phyloP scores from a whole-genome alignment of 2,888 invertebrate species.

The Neoscelio sp. region DNA sequence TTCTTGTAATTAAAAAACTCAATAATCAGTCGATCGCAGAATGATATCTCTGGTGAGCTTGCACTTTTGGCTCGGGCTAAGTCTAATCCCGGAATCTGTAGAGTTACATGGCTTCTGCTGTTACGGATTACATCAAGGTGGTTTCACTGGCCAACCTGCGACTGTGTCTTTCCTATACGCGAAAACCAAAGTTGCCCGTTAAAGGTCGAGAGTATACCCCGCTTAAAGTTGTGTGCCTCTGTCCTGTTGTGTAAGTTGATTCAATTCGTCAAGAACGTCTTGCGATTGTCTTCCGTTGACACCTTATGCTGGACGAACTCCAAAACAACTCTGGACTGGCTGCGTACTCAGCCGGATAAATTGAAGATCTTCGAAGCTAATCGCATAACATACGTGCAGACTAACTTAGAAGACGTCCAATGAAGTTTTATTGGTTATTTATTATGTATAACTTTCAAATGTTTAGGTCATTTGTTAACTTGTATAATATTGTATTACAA shows the following conservation, averaged over 20 bases:
- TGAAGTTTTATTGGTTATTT: no score
- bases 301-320: constrained; percentile 36
- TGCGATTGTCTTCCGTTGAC: background rate
- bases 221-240: constrained; percentile 20
- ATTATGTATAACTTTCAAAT: no score
- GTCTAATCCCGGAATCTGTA: no score
- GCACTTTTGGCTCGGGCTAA: no score
- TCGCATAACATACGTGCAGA: constrained; percentile 5
- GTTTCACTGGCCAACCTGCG: no score
- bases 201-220: constrained; percentile 7
- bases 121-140: no score
- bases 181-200: constrained; percentile 23
- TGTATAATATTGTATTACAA: no score
- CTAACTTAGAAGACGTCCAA: background rate
- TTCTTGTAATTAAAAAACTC: background rate
- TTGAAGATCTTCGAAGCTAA: constrained; percentile 21
- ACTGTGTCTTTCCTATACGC: constrained; percentile 4
- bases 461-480: no score
- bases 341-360: background rate
- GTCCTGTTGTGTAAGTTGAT: constrained; percentile 2
- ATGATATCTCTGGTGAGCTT: no score
- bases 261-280: background rate
- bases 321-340: constrained; percentile 24
- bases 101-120: no score
- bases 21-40: background rate